Base-by-base conservation (phyloP, 2,113 vertebrate genomes). In the Ia io region DNA sequence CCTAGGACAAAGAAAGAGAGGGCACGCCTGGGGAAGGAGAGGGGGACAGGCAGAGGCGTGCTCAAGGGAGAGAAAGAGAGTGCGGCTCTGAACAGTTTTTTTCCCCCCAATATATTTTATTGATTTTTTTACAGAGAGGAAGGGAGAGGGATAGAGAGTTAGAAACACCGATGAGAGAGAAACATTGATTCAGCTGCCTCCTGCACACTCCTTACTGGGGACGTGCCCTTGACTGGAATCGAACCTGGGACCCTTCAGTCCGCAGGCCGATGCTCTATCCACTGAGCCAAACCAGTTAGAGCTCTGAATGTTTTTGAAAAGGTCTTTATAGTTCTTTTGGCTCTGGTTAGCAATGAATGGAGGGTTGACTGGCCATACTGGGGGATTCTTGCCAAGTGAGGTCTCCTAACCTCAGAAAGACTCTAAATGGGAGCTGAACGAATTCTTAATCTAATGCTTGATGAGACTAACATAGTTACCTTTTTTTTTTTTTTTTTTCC, bases 371-470 rank as follows among this genome's bases (percentile, higher is more conserved):
- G 51, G 84, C 71, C 2, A 3, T 13, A 49, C 78, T 40, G 2
- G 16, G 44, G 23, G 67, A 92, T 96, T 85, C 84, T 95, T 83
- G 17, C 88, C 49, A 16, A 83, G 59, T 91, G 88, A 96, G 88
- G 69, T 94, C 93, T 84, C 40, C 76, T 61, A 25, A 56, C 63
- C 88, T 89, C 80, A 56, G 78, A 87, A 89, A n/a, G 69, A 77
- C 42, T 89, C 59, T 67, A 56, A 91, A 42, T 42, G 25, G 20
- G 80, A 86, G 88, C 35, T 49, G n/a, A 85, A 49, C 23, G 13
- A 28, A 59, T 89, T 80, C 49, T 69, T 86, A 61, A 32, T 85
- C 91, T 87, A 91, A 88, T 5, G 37, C 74, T 92, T 95, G 76
- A 86, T 71, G 67, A 94, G 49, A 82, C 73, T 76, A 79, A 89